Evolutionary conservation across 1,140 invertebrate species (phyloP).

Genomic region (Macrocentrus cingulum): DNA sequence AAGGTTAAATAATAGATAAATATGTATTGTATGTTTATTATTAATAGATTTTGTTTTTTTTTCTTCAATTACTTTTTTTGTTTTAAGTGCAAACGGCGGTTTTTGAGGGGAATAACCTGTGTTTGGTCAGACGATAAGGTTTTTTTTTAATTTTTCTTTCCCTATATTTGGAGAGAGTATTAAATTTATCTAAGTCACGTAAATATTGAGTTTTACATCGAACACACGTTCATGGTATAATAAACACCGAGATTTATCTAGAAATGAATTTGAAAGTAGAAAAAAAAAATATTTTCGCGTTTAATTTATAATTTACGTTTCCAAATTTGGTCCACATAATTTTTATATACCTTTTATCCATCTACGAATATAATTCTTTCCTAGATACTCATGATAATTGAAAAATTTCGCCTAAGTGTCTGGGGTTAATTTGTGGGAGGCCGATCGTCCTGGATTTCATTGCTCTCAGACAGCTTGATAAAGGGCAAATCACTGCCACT

Average conservation of each 20-base stretch:
- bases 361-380: not conserved
- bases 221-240: too few species aligned
- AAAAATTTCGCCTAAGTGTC: not conserved
- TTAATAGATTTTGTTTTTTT: not conserved
- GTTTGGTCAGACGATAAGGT: too few species aligned
- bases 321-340: slow-evolving; percentile 1
- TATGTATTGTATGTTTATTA: not conserved
- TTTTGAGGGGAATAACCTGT: too few species aligned
- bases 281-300: not conserved
- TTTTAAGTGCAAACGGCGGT: not conserved
- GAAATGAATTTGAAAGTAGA: not conserved
- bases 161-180: too few species aligned
- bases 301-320: not conserved
- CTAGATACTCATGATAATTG: not conserved
- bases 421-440: slow-evolving; percentile 43
- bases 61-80: not conserved
- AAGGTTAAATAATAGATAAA: not conserved
- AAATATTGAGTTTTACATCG: too few species aligned
- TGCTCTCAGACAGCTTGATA: slow-evolving; percentile 59
- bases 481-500: slow-evolving; percentile 60
- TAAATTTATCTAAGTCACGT: too few species aligned
- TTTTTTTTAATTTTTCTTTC: too few species aligned
- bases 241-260: too few species aligned
- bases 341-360: slow-evolving; percentile 1
- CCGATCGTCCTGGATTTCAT: slow-evolving; percentile 50